Base-by-base conservation (phyloP, 1,140 invertebrate genomes). In the Anoplolepis gracilipes region DNA sequence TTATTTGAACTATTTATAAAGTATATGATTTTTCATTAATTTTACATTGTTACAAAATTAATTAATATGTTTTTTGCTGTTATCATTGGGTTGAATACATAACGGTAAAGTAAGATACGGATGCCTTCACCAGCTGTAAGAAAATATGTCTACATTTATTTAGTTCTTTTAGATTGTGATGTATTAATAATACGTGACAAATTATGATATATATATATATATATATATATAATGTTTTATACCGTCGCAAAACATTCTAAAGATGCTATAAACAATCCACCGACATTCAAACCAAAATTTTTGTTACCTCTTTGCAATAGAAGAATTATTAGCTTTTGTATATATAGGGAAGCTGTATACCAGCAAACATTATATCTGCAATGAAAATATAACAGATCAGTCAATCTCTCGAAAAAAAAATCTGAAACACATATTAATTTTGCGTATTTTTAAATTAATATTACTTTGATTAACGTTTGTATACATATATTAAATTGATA, bases 311-410 rank as follows among this genome's bases (percentile, higher is more conserved):
- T 64, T 64, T 64, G 59, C 13, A 78, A 11, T 0, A 78, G 4
- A 22, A 78, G 2, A 1, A 78, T 8, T 64, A 79, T 59, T n/a
- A 76, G 4, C 10, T 13, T 76, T 61, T 76, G 73, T 61, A 76
- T 7, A 19, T 1, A 1, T 61, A 53, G 10, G n/a, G 55, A 5
- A 76, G 36, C 25, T 42, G 11, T 11, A 10, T 76, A 61, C 73
- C 73, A 76, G 11, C 5, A 5, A n/a, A 28, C 8, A 11, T 39
- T 59, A 10, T 76, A 76, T 13, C 73, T 62, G 39, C n/a, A 1
- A 28, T 28, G 11, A 65, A 64, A 33, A 64, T 64, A 61, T 33
- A 33, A 19, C 1, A 1, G 11, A 11, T 30, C 11, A 6, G 28
- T 28, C 49, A 19, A 19, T 5, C 13, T 49, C 3, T 70, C 0